Evolutionary conservation across 2,888 invertebrate genomes (phyloP), one percentile per base, ranked within the genome.

Genomic region (Muschampia plurimacula): DNA sequence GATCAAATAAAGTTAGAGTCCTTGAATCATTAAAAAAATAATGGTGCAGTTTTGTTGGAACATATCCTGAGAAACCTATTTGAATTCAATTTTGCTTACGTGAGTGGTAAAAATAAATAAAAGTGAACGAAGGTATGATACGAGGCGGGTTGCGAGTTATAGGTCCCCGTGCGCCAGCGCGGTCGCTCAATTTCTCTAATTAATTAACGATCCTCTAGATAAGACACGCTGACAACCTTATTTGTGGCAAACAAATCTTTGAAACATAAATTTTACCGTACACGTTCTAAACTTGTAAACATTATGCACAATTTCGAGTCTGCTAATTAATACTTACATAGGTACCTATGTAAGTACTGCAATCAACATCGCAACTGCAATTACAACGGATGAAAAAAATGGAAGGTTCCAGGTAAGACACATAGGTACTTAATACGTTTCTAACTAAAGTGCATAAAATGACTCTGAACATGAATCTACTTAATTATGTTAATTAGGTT

Each of bases 171-270:
- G 86, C 91, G 84, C 88, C 86, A 88, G 87, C 85, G 89, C 88
- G 89, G 89, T 89, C 91, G 91, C 90, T 93, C 93, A 94, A 94
- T 93, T 93, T 93, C 93, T 93, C 93, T 94, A 94, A 94, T 94
- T 94, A 94, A 93, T 93, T 93, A 93, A 91, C 92, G 94, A 94
- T 94, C 91, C 89, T 83, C 85, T 90, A 93, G 93, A 93, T 93
- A 93, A 93, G 89, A 87, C 87, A 83, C 90, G 90, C 91, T 93
- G 93, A 94, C 94, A 94, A 93, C 89, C 90, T 94, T 93, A 94
- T 94, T 94, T 94, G 94, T 94, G 93, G 93, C 90, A 86, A 89
- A 92, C 93, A 93, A 94, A 94, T 93, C 93, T 92, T 89, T 89
- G 86, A 89, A 86, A 89, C 93, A 94, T 94, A 93, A 94, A 94